Evolutionary conservation across 2,797 vertebrate species (phyloP).

Genomic region (Etheostoma perlongum): DNA sequence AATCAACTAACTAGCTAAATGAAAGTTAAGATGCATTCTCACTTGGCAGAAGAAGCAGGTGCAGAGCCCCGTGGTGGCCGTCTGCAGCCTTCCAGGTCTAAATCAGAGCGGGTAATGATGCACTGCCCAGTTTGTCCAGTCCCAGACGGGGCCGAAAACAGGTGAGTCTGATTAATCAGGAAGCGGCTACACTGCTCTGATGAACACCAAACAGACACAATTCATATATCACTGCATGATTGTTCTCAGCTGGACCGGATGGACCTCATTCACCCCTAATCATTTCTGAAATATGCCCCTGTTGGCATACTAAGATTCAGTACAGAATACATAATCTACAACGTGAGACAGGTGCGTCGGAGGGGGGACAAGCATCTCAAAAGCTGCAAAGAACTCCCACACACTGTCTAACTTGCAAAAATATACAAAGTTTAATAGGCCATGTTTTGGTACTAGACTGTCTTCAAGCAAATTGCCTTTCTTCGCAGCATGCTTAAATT

Average conservation of each 20-base stretch:
- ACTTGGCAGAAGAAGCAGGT: constrained; percentile 61
- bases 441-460: no score
- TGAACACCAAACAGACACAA: constrained; percentile 70
- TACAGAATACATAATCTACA: no score
- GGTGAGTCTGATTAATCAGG: constrained; percentile 78
- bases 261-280: constrained; percentile 65
- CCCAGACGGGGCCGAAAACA: constrained; percentile 67
- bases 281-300: constrained; percentile 49
- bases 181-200: constrained; percentile 48
- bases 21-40: constrained; percentile 21
- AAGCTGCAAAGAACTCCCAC: no score
- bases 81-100: constrained; percentile 63
- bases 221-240: constrained; percentile 68
- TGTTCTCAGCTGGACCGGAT: constrained; percentile 77
- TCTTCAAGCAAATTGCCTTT: no score
- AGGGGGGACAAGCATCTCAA: no score
- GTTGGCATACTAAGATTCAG: constrained; percentile 16
- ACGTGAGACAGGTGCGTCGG: no score
- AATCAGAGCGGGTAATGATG: constrained; percentile 77
- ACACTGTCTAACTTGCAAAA: no score
- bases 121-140: constrained; percentile 64
- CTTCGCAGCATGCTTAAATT: not conserved
- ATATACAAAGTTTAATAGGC: no score
- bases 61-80: constrained; percentile 48
- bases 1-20: constrained; percentile 21